Percentiles rank a stretch among this genome's conserved stretches.
These are phyloP conservation scores for Calosoma granatense DNA, from an alignment of 1,140 invertebrate genomes.

Conservation along the genomic window DNA sequence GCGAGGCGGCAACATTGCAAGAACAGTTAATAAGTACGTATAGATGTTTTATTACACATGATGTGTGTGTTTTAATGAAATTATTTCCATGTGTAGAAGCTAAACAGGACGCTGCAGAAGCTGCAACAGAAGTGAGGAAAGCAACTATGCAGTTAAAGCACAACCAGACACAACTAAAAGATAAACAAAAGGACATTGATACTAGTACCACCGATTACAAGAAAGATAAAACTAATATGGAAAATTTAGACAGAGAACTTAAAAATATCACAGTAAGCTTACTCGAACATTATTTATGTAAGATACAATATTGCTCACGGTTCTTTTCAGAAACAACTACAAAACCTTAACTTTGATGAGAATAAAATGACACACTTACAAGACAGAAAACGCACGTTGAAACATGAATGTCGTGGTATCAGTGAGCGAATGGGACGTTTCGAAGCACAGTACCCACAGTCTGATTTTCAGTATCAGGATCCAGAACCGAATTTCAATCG, in stretches of 20 bases:
- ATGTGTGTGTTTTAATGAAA: neutral
- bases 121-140: constrained; percentile 71
- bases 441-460: constrained; percentile 53
- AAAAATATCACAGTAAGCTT: constrained; percentile 39
- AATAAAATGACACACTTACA: constrained; percentile 48
- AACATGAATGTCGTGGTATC: constrained; percentile 40
- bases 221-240: constrained; percentile 55
- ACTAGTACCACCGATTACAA: constrained; percentile 61
- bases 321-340: constrained; percentile 6
- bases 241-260: constrained; percentile 51
- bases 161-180: constrained; percentile 53
- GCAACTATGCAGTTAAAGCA: constrained; percentile 68
- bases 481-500: constrained; percentile 70
- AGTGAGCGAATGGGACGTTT: constrained; percentile 49
- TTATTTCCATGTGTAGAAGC: no score
- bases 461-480: constrained; percentile 64
- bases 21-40: constrained; percentile 74
- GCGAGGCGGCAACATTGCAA: constrained; percentile 74
- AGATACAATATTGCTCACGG: neutral
- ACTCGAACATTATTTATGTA: constrained; percentile 18
- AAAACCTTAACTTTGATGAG: constrained; percentile 57
- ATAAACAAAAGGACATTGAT: constrained; percentile 57
- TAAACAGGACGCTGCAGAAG: constrained; percentile 60
- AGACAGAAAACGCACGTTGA: constrained; percentile 40
- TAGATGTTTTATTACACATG: neutral